Evolutionary conservation across 1,140 invertebrate species (phyloP).

Genomic region (Apis dorsata): DNA sequence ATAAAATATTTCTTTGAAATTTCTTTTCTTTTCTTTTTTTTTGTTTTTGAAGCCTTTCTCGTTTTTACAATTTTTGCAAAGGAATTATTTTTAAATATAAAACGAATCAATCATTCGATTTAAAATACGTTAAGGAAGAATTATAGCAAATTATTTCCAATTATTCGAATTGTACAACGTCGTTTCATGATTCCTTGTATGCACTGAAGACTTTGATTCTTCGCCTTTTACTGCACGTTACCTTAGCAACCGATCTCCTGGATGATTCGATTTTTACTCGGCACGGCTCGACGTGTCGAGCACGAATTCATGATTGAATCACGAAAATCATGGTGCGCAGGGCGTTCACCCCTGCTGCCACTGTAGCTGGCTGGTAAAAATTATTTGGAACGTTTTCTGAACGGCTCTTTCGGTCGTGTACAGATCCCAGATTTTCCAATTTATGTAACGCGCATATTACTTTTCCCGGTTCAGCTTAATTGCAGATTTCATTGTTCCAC

Average conservation of each 20-base stretch:
- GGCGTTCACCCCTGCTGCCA: not conserved
- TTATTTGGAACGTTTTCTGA: constrained; percentile 34
- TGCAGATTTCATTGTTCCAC: constrained; percentile 46
- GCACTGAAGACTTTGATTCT: constrained; percentile 10
- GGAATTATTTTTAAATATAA: too few species aligned
- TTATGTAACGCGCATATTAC: not conserved
- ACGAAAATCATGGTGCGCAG: constrained; percentile 17
- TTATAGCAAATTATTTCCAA: too few species aligned
- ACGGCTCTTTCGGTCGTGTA: not conserved
- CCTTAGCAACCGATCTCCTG: not conserved
- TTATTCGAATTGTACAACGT: not conserved
- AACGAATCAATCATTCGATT: too few species aligned
- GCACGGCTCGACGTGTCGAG: not conserved
- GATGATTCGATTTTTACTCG: not conserved
- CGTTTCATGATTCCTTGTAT: too few species aligned
- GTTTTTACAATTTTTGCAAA: too few species aligned
- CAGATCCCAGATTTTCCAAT: constrained; percentile 28
- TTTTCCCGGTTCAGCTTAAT: constrained; percentile 34
- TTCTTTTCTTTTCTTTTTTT: too few species aligned
- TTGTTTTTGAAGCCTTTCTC: too few species aligned
- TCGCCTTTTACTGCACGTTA: not conserved
- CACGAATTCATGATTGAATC: constrained; percentile 31
- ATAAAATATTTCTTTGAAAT: too few species aligned
- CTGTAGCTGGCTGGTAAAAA: constrained; percentile 4
- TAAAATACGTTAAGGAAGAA: too few species aligned